Base-by-base conservation (phyloP, 1,140 invertebrate species). In the Nomia melanderi region DNA sequence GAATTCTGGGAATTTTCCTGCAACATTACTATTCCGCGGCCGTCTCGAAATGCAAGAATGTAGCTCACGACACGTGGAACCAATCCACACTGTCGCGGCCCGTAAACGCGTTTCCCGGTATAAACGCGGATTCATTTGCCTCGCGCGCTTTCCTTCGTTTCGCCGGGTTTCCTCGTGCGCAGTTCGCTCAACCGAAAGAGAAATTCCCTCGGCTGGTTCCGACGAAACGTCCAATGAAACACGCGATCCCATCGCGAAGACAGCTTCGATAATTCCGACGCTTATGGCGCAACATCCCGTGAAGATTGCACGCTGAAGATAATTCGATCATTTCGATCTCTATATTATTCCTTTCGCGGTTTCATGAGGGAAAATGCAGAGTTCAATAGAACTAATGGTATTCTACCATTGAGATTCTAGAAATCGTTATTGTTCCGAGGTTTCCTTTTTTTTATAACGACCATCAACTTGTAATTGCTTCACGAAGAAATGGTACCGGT, bases 21-120 rank as follows among this genome's bases (percentile, higher is more conserved):
- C 29, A 70, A 41, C 47, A 54, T 74, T 78, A 47, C 44, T 47
- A 70, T 67, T 78, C 56, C 62, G 60, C 27, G 25, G 31, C 31
- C 17, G 66, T 80, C 67, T 64, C 64, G 59, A 54, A 63, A 53
- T 60, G 41, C 54, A 67, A 72, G 73, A 81, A 82, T 77, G 76
- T 82, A 41, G 29, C 33, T 41, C 47, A 54, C 27, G 56, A 64
- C 53, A 59, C 53, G 41, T 63, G 60, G 39, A 36, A 50, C 44
- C 66, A 75, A 79, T 82, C 72, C 25, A 64, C 29, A n/a, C 36
- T 27, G 62, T 12, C 69, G 65, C 64, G 27, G 44, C 36, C 50
- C 57, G 65, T 67, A 67, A 39, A 57, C 33, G 50, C 36, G 31
- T 74, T 72, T 74, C 39, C 69, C 57, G 41, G 27, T 39, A 39